Percentiles rank a stretch among this genome's conserved stretches.
These are phyloP conservation scores for Pelosia muscerda DNA, from an alignment of 2,888 invertebrate genomes.

Conservation along the genomic window DNA sequence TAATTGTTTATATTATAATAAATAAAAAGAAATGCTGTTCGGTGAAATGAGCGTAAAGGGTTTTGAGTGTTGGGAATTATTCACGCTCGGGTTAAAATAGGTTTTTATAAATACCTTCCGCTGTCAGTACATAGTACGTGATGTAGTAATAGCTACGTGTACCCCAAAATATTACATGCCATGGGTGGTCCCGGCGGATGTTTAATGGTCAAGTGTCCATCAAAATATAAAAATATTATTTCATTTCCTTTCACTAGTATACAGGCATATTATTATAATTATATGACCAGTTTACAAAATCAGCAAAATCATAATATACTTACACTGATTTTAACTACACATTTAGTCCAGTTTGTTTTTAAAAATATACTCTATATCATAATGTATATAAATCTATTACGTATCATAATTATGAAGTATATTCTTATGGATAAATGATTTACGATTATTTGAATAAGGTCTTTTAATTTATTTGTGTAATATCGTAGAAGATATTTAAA, in stretches of 20 bases:
- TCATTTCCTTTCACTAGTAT: neutral
- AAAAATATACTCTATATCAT: too few relatives aligned
- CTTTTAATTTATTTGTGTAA: too few relatives aligned
- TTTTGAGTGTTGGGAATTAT: slow-evolving; percentile 31
- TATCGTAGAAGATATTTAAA: too few relatives aligned
- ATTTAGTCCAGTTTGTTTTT: too few relatives aligned
- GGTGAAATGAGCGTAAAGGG: slow-evolving; percentile 33
- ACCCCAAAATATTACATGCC: neutral
- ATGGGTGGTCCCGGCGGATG: neutral
- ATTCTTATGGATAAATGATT: too few relatives aligned
- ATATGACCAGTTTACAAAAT: neutral
- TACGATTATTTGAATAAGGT: too few relatives aligned
- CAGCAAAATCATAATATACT: neutral
- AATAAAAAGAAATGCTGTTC: slow-evolving; percentile 35
- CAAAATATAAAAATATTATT: neutral
- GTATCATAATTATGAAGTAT: too few relatives aligned
- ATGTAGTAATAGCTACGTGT: slow-evolving; percentile 13
- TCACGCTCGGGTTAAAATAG: slow-evolving; percentile 19
- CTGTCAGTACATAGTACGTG: slow-evolving; percentile 17
- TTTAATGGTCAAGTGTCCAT: neutral
- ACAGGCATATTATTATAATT: neutral
- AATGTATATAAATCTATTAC: too few relatives aligned
- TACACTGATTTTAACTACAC: too few relatives aligned
- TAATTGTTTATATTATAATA: slow-evolving; percentile 57
- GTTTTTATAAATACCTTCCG: slow-evolving; percentile 13